Base-by-base conservation (phyloP, 92 coral and sea anemone genomes). In the Phenganax stokvisi region DNA sequence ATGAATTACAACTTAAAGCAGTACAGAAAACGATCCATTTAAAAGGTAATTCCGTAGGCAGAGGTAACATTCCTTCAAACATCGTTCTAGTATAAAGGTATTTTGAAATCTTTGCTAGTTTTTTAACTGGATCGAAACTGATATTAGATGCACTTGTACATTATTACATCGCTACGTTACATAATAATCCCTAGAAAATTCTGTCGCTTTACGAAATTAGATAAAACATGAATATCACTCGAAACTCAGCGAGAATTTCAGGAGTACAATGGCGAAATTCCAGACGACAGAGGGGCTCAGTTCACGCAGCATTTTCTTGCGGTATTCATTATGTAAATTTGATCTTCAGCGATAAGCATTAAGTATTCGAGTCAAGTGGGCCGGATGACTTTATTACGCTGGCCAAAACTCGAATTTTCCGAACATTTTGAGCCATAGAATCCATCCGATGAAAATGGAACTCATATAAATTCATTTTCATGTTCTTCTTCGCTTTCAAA, bases 251-350 rank as follows among this genome's bases (percentile, higher is more conserved):
- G 52, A 68, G 73, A 68, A 68, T 29, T 68, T 68, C 11, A n/a
- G 0, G 12, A 68, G 54, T 53, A 68, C 73, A 68, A 68, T 68
- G 15, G 63, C 37, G 17, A 57, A 76, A 76, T 76, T 54, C 81
- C 81, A 59, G 70, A 76, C 81, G 13, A 69, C 69, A 57, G 51
- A 53, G 60, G 54, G 51, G 71, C 67, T 57, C 44, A 27, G 81
- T 76, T 68, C 9, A 60, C 51, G 69, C 30, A 30, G 29, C 77
- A 51, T 29, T 76, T 76, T 51, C 29, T 76, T 76, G 81, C 70
- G 81, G 81, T 76, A 59, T 25, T 76, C 70, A 30, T 57, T 76
- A 76, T 76, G 81, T 47, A 30, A 76, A 76, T 76, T 76, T 58
- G 81, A 76, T 76, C 81, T 76, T 28, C 12, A 76, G 73, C 47